Evolutionary conservation across 2,888 invertebrate genomes (phyloP), one percentile per base, ranked within the genome.

Genomic region (Andrena bucephala): DNA sequence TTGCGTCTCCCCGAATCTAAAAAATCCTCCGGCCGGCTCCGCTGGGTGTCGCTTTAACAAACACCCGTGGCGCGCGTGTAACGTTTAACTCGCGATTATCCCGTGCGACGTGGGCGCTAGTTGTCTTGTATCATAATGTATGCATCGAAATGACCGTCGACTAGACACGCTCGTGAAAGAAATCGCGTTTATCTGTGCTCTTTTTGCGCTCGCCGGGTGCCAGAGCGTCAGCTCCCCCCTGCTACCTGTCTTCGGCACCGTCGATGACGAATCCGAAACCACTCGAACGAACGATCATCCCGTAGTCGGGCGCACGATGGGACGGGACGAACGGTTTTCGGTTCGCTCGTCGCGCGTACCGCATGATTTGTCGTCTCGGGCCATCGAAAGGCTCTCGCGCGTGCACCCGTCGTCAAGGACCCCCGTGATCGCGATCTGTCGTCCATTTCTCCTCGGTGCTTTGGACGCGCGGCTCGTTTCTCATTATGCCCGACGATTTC

Each of bases 21-120:
- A 42, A 42, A 42, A 42, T 16, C 42, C 42, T 16, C 42, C 16
- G 42, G 4, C 42, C 1, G 8, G 7, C 52, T 52, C 52, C 20
- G n/a, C 20, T 52, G 20, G 52, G 20, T n/a, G 20, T n/a, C 6
- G 20, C 52, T 20, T 52, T 52, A 52, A 52, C 20, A 52, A 52
- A n/a, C 20, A 20, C 20, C 20, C 52, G 20, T 20, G 20, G 52
- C 2, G 52, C 20, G 20, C 20, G 52, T 52, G 52, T 8, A 52
- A 7, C 20, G 52, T 52, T 60, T 27, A 27, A 70, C 54, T 70
- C 60, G 67, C 36, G 50, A 60, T 62, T 54, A 68, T 20, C 31
- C 91, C 90, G 89, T 91, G 91, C 90, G 92, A 90, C 90, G 91
- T 91, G 92, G 90, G 91, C 91, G 88, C 92, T 92, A 92, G 92